phyloP scores from a whole-genome alignment of 2,888 invertebrate species.

The Drosophila vallismaia region DNA sequence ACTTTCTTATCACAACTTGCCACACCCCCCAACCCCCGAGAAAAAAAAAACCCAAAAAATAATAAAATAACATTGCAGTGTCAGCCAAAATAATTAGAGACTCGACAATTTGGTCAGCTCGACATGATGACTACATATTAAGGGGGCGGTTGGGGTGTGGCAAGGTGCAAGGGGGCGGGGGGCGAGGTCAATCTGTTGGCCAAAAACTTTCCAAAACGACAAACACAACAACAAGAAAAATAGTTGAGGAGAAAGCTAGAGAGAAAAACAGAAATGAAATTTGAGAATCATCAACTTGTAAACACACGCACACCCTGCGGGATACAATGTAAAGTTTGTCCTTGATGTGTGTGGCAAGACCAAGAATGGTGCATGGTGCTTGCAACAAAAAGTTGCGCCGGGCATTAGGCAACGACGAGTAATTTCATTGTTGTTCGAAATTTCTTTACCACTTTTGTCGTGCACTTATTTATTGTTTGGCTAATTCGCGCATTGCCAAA shows the following conservation, averaged over 20 bases:
- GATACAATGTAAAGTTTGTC: slow-evolving; percentile 56
- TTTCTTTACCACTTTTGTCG: slow-evolving; percentile 71
- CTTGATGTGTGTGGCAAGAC: slow-evolving; percentile 38
- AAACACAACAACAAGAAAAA: slow-evolving; percentile 43
- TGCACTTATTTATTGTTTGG: slow-evolving; percentile 82
- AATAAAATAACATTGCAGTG: slow-evolving; percentile 25
- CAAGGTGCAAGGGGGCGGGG: background rate
- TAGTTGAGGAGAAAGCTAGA: background rate
- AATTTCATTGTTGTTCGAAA: slow-evolving; percentile 77
- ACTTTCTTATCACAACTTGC: slow-evolving; percentile 33
- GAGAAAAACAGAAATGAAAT: slow-evolving; percentile 46
- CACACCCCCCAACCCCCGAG: background rate
- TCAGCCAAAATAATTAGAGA: slow-evolving; percentile 47
- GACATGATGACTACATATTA: slow-evolving; percentile 48
- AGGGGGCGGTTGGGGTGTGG: background rate
- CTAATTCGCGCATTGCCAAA: slow-evolving; percentile 82
- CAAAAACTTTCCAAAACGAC: slow-evolving; percentile 21
- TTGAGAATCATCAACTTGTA: slow-evolving; percentile 68
- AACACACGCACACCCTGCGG: slow-evolving; percentile 31
- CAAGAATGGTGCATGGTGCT: slow-evolving; percentile 30
- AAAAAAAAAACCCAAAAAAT: background rate
- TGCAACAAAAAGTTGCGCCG: slow-evolving; percentile 43
- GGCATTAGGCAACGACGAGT: slow-evolving; percentile 51
- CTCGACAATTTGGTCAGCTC: slow-evolving; percentile 48
- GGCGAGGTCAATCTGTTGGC: slow-evolving; percentile 3